Base-by-base conservation (phyloP, 2,113 vertebrate species). In the Leuciscus idus region DNA sequence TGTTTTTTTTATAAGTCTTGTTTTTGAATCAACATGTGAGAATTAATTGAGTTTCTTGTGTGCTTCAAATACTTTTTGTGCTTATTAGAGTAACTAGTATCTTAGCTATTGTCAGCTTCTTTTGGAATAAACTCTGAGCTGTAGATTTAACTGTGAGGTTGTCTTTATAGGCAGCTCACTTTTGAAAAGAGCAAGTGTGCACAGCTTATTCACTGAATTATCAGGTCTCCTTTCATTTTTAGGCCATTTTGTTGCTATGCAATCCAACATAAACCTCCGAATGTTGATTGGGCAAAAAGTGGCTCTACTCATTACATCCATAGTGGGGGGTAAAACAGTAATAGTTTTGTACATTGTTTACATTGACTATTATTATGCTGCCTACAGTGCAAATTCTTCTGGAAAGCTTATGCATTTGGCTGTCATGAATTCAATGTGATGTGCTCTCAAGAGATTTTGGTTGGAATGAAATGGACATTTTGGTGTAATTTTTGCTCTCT, bases 271-370 rank as follows among this genome's bases (percentile, higher is more conserved):
- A 62, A 43, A 15, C 33, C 55, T 13, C 19, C 8, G 4, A 39
- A 80, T 61, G 72, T 46, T n/a, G 33, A 59, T 79, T 62, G 15
- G 57, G 15, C 79, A 81, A 81, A 43, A 48, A 30, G 36, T 81
- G 61, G 59, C 43, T 81, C 15, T 15, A 26, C 26, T 55, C 19
- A 21, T 50, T 33, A 55, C 8, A 77, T 23, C 1, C 72, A 75
- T 48, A 48, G 48, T 48, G 23, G 23, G n/a, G n/a, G 21, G 4
- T 43, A 10, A 55, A 28, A 55, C 55, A 2, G 8, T 36, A 12
- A 43, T 19, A 21, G 43, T 52, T 82, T 13, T 26, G 26, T 17
- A 48, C 13, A 66, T 28, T 62, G 0, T 62, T 64, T 62, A 39
- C 19, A 33, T 72, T 36, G 66, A 6, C 10, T 3, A 50, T 48